These are phyloP conservation scores for Pteropus alecto DNA, from an alignment of 2,113 vertebrate species.

Conservation along the genomic window DNA sequence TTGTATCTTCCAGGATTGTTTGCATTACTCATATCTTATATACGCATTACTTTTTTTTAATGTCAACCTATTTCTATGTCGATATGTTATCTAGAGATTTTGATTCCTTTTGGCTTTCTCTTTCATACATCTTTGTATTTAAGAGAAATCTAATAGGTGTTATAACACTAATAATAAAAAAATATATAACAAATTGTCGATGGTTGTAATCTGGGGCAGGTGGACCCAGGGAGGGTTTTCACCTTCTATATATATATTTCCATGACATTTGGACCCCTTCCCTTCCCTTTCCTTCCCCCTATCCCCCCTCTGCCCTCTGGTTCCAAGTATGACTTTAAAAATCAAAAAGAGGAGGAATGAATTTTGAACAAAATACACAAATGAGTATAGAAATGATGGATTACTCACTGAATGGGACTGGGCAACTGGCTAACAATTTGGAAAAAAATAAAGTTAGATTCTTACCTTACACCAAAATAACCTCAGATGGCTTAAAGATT, in stretches of 20 bases:
- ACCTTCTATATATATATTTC: background rate
- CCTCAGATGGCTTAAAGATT: conserved; percentile 38
- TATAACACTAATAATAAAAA: background rate
- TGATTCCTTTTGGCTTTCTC: background rate
- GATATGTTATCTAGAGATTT: background rate
- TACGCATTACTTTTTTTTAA: background rate
- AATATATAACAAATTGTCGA: background rate
- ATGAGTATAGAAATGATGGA: conserved; percentile 42
- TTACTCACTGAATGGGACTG: conserved; percentile 39
- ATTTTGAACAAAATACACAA: conserved; percentile 55
- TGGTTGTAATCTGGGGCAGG: background rate
- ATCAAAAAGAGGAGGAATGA: background rate
- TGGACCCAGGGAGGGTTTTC: background rate
- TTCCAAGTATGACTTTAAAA: conserved; percentile 38
- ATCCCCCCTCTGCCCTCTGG: background rate
- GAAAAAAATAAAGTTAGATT: conserved; percentile 66
- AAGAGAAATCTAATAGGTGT: background rate
- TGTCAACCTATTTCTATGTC: background rate
- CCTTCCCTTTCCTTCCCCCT: background rate
- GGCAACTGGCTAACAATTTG: conserved; percentile 55
- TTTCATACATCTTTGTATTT: background rate
- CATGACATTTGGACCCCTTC: background rate
- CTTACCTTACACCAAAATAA: conserved; percentile 57
- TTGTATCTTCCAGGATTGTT: background rate
- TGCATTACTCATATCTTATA: background rate